phyloP scores from a whole-genome alignment of 2,797 vertebrate species.

The Melanotaenia pygmaea region DNA sequence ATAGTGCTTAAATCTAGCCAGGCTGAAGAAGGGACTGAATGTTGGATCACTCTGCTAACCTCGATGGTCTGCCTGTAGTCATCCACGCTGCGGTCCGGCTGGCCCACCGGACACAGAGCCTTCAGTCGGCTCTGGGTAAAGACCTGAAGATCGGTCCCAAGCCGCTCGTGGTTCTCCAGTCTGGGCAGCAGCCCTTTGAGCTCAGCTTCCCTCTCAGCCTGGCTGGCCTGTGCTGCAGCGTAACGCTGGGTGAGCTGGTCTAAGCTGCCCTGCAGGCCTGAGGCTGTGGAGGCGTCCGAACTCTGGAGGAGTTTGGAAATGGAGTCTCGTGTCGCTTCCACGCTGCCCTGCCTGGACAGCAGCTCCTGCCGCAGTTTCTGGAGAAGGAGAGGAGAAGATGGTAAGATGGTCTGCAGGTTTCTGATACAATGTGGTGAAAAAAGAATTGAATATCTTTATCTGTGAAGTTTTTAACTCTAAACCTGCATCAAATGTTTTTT shows the following conservation, averaged over 20 bases:
- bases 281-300: conserved; percentile 85
- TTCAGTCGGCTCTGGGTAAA: conserved; percentile 87
- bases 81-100: conserved; percentile 89
- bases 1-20: not conserved
- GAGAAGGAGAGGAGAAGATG: not conserved
- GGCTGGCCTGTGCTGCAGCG: conserved; percentile 83
- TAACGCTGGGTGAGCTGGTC: conserved; percentile 85
- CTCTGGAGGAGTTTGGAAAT: conserved; percentile 88
- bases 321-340: conserved; percentile 92
- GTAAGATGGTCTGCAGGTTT: too few relatives aligned
- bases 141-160: conserved; percentile 85
- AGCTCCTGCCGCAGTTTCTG: conserved; percentile 97
- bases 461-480: too few relatives aligned
- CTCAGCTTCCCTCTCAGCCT: conserved; percentile 84
- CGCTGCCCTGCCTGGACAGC: conserved; percentile 90
- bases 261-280: conserved; percentile 86
- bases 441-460: too few relatives aligned
- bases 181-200: conserved; percentile 89
- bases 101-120: conserved; percentile 86
- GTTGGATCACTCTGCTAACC: conserved; percentile 72
- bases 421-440: too few relatives aligned
- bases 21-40: not conserved
- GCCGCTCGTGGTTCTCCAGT: conserved; percentile 91
- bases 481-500: too few relatives aligned
- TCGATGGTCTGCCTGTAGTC: conserved; percentile 92